Percentiles rank a stretch among this genome's conserved stretches.
phyloP scores from a whole-genome alignment of 2,888 invertebrate genomes.

The Choreutis nemorana region DNA sequence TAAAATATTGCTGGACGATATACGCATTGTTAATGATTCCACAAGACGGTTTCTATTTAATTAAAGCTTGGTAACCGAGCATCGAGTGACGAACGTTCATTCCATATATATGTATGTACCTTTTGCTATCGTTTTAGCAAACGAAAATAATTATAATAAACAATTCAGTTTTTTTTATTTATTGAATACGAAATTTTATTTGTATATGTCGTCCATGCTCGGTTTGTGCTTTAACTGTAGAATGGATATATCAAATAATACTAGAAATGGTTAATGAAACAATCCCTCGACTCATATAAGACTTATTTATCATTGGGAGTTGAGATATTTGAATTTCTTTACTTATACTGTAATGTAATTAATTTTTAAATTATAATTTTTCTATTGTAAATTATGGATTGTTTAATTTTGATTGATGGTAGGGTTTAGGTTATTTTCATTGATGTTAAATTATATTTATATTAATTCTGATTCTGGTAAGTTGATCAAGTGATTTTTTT shows the following conservation, averaged over 20 bases:
- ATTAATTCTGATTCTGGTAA: neutral
- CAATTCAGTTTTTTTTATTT: conserved; percentile 1
- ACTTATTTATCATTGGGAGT: no score
- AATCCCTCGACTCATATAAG: no score
- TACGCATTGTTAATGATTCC: conserved; percentile 29
- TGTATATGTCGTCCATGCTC: no score
- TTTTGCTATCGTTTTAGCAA: no score
- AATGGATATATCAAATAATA: no score
- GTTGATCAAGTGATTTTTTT: conserved; percentile 21
- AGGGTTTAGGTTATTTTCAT: conserved; percentile 6
- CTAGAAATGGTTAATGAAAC: no score
- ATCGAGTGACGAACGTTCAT: no score
- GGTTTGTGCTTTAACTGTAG: no score
- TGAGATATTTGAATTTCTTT: conserved; percentile 32
- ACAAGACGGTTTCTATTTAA: no score
- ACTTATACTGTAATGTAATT: conserved; percentile 52
- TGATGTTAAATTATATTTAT: neutral
- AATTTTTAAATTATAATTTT: conserved; percentile 67
- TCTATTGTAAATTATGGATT: conserved; percentile 52
- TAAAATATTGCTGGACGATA: conserved; percentile 39
- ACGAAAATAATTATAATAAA: no score
- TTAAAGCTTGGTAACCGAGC: no score
- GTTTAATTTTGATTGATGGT: conserved; percentile 24
- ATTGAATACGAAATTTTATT: conserved; percentile 23
- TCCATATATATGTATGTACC: no score